Evolutionary conservation across 2,113 vertebrate genomes (phyloP).

Genomic region (Panthera tigris): DNA sequence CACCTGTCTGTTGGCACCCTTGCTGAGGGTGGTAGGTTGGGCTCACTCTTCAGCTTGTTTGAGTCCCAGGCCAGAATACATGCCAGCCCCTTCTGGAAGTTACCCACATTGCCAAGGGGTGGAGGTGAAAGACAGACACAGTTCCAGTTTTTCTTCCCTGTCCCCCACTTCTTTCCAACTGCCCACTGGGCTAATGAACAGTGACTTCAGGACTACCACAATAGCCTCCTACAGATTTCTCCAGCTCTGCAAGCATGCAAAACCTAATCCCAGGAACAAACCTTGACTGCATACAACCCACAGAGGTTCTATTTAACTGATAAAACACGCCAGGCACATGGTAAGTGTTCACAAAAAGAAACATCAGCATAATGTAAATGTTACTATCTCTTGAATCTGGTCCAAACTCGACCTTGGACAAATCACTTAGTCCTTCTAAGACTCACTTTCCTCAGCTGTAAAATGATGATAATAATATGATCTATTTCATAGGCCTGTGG

Average conservation of each 20-base stretch:
- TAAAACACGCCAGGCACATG: neutral
- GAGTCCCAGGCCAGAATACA: neutral
- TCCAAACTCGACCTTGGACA: neutral
- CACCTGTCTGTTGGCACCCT: neutral
- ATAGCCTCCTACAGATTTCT: neutral
- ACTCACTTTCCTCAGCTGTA: neutral
- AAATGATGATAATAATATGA: neutral
- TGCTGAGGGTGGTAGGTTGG: neutral
- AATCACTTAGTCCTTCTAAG: neutral
- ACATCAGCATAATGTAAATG: neutral
- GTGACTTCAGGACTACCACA: neutral
- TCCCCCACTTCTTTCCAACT: neutral
- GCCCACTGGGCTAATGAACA: neutral
- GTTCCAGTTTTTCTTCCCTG: neutral
- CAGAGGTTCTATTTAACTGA: neutral
- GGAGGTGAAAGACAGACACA: neutral
- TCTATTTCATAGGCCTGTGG: neutral
- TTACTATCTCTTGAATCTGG: neutral
- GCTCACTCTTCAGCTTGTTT: neutral
- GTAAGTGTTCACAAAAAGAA: neutral
- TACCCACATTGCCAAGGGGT: neutral
- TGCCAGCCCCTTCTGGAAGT: neutral
- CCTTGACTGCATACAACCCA: neutral
- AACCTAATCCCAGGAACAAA: neutral
- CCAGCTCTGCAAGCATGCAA: neutral